A percentile compares a stretch with the other conserved stretches of the same genome.
phyloP scores from a whole-genome alignment of 2,797 vertebrate genomes.

The Macropodus opercularis region DNA sequence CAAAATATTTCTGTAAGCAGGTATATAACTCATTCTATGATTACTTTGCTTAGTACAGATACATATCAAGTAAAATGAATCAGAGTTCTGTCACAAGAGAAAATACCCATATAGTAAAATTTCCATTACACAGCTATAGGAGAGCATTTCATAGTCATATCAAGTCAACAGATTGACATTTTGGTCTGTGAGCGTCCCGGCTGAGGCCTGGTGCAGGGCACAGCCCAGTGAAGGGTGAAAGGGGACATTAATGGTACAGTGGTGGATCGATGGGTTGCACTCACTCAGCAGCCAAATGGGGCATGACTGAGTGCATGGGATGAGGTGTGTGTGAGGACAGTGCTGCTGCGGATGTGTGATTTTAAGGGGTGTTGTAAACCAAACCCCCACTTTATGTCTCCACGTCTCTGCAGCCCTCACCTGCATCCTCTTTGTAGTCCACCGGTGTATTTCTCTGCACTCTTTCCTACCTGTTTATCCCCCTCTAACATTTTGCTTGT shows the following conservation, averaged over 20 bases:
- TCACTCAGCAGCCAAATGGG: constrained; percentile 69
- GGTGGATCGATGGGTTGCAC: constrained; percentile 57
- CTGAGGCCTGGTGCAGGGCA: constrained; percentile 38
- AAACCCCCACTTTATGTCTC: not conserved
- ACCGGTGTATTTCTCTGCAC: not conserved
- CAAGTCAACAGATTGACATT: no score
- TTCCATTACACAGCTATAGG: no score
- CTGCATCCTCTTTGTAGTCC: not conserved
- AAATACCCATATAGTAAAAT: no score
- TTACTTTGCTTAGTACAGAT: no score
- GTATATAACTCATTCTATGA: no score
- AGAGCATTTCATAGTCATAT: no score
- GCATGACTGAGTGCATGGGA: constrained; percentile 30
- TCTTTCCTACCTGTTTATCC: not conserved
- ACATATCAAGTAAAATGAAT: no score
- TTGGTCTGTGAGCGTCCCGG: not conserved
- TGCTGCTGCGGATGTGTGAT: constrained; percentile 30
- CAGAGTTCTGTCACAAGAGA: no score
- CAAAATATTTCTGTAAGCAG: no score
- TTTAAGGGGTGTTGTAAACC: constrained; percentile 34
- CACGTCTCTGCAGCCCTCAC: not conserved
- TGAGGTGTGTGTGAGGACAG: not conserved
- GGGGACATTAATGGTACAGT: constrained; percentile 61
- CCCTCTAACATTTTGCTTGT: not conserved
- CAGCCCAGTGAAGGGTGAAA: constrained; percentile 56